Evolutionary conservation across 92 coral and sea anemone genomes (phyloP).

Genomic region (Paramuricea clavata): DNA sequence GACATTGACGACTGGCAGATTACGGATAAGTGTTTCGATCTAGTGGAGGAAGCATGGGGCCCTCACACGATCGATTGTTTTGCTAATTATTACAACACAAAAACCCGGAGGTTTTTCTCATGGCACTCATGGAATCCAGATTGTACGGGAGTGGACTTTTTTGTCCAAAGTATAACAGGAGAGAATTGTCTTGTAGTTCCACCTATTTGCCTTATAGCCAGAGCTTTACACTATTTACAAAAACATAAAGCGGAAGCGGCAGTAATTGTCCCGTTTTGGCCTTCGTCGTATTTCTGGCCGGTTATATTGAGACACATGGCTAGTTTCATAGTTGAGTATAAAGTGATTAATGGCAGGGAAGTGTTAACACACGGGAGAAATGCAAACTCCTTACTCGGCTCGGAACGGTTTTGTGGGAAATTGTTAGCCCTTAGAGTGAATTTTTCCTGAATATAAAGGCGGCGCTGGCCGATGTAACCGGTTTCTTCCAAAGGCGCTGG

Average conservation of each 20-base stretch:
- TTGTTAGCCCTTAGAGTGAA: constrained; percentile 44
- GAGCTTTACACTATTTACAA: constrained; percentile 15
- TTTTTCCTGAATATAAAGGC: not conserved
- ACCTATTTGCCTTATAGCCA: not conserved
- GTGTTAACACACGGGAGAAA: constrained; percentile 52
- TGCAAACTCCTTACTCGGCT: constrained; percentile 52
- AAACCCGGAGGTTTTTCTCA: constrained; percentile 48
- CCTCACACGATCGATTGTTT: constrained; percentile 43
- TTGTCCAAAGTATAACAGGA: constrained; percentile 40
- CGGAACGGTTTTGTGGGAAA: constrained; percentile 40
- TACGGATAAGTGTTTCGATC: constrained; percentile 20
- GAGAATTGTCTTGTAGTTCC: constrained; percentile 26
- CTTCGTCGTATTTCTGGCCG: constrained; percentile 30
- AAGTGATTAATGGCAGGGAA: constrained; percentile 17
- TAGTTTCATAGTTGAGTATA: not conserved
- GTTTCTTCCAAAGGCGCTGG: constrained; percentile 17
- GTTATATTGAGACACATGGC: not conserved
- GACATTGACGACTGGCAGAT: constrained; percentile 77
- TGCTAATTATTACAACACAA: constrained; percentile 56
- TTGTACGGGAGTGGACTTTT: constrained; percentile 54
- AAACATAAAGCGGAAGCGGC: constrained; percentile 13
- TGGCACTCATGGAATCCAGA: constrained; percentile 71
- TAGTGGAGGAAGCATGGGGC: not conserved
- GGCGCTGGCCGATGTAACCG: not conserved
- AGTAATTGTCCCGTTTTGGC: constrained; percentile 44